Evolutionary conservation across 1,140 invertebrate genomes (phyloP), one percentile per base, ranked within the genome.

Genomic region (Lordiphosa clarofinis): DNA sequence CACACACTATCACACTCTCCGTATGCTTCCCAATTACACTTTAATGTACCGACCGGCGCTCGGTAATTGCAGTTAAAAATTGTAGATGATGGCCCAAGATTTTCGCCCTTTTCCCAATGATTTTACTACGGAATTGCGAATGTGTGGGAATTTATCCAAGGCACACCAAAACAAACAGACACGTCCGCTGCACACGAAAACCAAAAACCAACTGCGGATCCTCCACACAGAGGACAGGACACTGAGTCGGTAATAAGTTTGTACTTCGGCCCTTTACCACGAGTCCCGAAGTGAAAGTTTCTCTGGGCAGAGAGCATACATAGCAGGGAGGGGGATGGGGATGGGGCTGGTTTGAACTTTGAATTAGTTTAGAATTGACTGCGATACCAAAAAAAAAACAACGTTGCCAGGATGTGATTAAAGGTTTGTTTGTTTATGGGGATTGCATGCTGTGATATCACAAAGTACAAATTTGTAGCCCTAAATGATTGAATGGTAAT

Each of bases 191-290:
- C 76, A 73, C 58, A 52, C 76, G 42, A 74, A 60, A 81, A 78
- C 65, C 78, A 71, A 81, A 81, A 72, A 68, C 62, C 76, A 82
- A 81, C 76, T 81, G 72, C 54, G 75, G 75, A 67, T 72, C 75
- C 55, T 67, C 39, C 56, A 39, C 65, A 47, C 52, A 36, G n/a
- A 56, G 56, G 31, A 53, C 56, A 69, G 52, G 53, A 54, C 49
- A 63, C 55, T 65, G 49, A 43, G 46, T 37, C 48, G 56, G 52
- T 39, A 52, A 39, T 60, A 56, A 53, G 52, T 52, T 55, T 37
- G 75, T 57, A 48, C 60, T 70, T 81, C 65, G 65, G 50, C 40
- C 46, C 43, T 46, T 46, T 13, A 33, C 43, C 21, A 46, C 43
- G 43, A 46, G 36, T 7, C n/a, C 58, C 44, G 61, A 65, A 56